Conservation (phyloP, 2,797 vertebrate genomes). For the Hippopotamyrus pictus region DNA sequence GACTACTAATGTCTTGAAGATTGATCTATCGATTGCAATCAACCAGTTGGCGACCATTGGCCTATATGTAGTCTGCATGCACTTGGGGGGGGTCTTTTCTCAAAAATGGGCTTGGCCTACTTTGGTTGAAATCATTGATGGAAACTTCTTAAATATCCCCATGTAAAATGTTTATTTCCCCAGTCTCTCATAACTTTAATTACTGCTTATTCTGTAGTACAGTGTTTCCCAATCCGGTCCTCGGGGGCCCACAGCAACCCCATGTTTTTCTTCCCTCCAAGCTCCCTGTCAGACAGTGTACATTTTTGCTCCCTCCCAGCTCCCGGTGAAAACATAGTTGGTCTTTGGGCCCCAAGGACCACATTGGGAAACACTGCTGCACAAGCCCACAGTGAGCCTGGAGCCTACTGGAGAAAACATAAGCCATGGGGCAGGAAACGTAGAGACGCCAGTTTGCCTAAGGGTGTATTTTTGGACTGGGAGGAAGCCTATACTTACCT, state of each 20-base stretch:
- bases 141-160: neutral
- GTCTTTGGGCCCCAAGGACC: neutral
- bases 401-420: neutral
- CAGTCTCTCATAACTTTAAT: neutral
- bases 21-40: neutral
- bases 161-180: neutral
- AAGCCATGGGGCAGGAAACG: neutral
- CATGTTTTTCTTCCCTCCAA: neutral
- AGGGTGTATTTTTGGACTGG: neutral
- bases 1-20: neutral
- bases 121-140: neutral
- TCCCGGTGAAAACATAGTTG: neutral
- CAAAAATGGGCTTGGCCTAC: neutral
- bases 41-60: neutral
- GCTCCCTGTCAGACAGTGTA: neutral
- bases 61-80: neutral
- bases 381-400: neutral
- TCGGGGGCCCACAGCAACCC: neutral
- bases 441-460: neutral
- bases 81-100: neutral
- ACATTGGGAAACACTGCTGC: neutral
- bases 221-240: neutral
- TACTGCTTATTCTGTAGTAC: neutral
- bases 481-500: neutral
- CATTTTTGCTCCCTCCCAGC: neutral